phyloP scores from a whole-genome alignment of 1,140 invertebrate species.

The Anagrus nilaparvatae region DNA sequence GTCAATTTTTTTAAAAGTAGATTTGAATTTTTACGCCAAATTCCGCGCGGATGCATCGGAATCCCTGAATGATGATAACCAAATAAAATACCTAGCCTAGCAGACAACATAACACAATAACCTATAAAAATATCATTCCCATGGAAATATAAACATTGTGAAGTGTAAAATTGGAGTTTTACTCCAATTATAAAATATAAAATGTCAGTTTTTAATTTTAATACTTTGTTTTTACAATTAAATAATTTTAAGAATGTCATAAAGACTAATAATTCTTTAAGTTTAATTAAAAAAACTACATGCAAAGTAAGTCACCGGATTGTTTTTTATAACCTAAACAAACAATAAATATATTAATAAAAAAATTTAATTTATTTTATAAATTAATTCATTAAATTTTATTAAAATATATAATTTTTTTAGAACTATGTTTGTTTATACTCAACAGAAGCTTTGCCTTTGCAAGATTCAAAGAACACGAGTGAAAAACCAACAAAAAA shows the following conservation, averaged over 20 bases:
- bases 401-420: too few species aligned
- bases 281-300: neutral
- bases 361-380: neutral
- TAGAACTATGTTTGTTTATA: conserved; percentile 9
- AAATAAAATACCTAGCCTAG: too few species aligned
- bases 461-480: neutral
- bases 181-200: too few species aligned
- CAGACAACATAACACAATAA: too few species aligned
- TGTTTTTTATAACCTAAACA: neutral
- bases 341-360: neutral
- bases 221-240: conserved; percentile 10
- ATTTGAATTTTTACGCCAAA: too few species aligned
- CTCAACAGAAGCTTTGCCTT: conserved; percentile 3
- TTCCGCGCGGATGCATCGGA: too few species aligned
- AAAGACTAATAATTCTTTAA: neutral
- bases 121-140: too few species aligned
- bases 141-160: too few species aligned
- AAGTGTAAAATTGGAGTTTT: too few species aligned
- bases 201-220: conserved; percentile 10
- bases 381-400: neutral
- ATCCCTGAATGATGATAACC: too few species aligned
- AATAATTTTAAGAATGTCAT: conserved; percentile 9
- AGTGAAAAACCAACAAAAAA: conserved; percentile 31
- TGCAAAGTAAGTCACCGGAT: neutral
- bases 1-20: too few species aligned